phyloP scores from a whole-genome alignment of 1,140 invertebrate species.

The Hesperophylax magnus region DNA sequence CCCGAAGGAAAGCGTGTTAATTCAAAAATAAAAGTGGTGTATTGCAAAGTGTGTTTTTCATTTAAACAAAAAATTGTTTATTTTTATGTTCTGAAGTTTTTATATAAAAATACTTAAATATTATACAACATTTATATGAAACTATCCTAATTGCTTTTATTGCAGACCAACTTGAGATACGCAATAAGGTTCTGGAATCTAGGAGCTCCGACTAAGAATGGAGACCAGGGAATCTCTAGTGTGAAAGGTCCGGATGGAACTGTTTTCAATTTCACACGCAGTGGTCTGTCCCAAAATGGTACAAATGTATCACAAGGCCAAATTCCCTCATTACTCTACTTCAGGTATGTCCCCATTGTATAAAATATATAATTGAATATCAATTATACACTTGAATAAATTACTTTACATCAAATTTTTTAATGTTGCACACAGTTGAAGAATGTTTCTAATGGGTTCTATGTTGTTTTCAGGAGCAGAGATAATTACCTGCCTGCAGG shows the following conservation, averaged over 20 bases:
- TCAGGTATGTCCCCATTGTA: conserved; percentile 59
- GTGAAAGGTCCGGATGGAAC: conserved; percentile 95
- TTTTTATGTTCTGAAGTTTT: too few relatives aligned
- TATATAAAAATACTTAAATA: too few relatives aligned
- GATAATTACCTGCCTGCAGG: neutral
- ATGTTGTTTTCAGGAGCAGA: neutral
- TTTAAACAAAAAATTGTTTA: too few relatives aligned
- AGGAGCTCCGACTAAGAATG: conserved; percentile 93
- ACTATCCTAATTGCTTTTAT: conserved; percentile 21
- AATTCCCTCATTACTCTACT: conserved; percentile 95
- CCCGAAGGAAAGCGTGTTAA: too few relatives aligned
- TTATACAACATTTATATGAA: neutral
- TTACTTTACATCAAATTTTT: too few relatives aligned
- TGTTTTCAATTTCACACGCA: conserved; percentile 92
- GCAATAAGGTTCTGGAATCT: conserved; percentile 91
- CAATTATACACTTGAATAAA: too few relatives aligned
- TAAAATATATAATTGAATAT: neutral
- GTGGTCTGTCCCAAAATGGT: conserved; percentile 94
- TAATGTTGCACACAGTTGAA: too few relatives aligned
- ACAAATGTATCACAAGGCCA: conserved; percentile 95
- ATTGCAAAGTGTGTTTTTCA: too few relatives aligned
- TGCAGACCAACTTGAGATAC: conserved; percentile 88
- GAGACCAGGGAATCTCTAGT: conserved; percentile 88
- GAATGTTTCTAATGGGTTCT: too few relatives aligned
- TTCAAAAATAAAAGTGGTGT: too few relatives aligned